Conservation (phyloP, 92 coral and sea anemone species). For the Phymanthus crucifer region DNA sequence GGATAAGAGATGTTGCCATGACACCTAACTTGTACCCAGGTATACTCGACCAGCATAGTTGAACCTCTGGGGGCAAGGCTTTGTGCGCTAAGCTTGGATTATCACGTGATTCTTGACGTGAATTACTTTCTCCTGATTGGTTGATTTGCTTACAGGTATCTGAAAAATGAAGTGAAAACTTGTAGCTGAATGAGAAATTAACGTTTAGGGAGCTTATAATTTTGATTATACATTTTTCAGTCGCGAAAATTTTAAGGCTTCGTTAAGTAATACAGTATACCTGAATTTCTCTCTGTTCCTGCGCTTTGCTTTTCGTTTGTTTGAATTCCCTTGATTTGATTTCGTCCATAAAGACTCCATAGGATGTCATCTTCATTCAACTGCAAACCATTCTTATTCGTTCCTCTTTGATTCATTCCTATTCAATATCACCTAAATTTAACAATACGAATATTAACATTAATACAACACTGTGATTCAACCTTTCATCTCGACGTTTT, state of each 20-base stretch:
- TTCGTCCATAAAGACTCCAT: neutral
- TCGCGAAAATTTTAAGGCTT: neutral
- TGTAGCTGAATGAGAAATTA: neutral
- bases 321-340: neutral
- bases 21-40: slow-evolving; percentile 86
- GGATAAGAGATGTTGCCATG: slow-evolving; percentile 60
- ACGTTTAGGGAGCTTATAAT: neutral
- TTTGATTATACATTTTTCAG: no score
- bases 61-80: slow-evolving; percentile 84
- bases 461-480: no score
- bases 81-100: neutral
- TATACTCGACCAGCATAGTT: slow-evolving; percentile 76
- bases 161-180: neutral
- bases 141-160: neutral
- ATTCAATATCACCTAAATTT: neutral
- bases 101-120: neutral
- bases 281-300: neutral
- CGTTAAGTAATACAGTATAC: no score
- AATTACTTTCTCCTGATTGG: neutral
- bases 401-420: neutral
- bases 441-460: no score
- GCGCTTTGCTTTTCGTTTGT: neutral
- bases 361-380: neutral
- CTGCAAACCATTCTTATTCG: neutral
- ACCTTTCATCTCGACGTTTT: no score